phyloP scores from a whole-genome alignment of 2,797 vertebrate species.

The Stomatorhinus walkeri region DNA sequence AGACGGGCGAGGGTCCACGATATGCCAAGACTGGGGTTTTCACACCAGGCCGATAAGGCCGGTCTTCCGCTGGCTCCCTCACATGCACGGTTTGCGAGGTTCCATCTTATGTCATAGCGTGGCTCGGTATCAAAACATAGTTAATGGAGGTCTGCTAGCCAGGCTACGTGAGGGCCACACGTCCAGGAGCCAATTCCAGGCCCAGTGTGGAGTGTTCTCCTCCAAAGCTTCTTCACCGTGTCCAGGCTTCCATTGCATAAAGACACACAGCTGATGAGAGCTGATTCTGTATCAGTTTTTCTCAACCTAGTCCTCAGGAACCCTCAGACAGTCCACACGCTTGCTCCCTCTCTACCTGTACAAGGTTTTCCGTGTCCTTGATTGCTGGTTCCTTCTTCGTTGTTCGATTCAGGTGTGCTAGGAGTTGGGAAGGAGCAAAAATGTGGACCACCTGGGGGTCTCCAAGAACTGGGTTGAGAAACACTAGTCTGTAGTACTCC shows the following conservation, averaged over 20 bases:
- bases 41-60: not conserved
- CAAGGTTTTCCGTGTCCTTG: not conserved
- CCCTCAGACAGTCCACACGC: not conserved
- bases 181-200: not conserved
- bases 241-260: not conserved
- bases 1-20: not conserved
- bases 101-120: not conserved
- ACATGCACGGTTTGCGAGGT: not conserved
- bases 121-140: not conserved
- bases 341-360: not conserved
- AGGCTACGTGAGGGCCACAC: not conserved
- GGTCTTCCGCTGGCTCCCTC: not conserved
- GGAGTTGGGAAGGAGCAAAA: not conserved
- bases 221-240: not conserved
- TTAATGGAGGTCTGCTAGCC: not conserved
- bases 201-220: not conserved
- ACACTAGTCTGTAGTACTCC: not conserved
- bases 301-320: not conserved
- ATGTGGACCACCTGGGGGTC: not conserved
- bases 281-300: not conserved
- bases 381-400: not conserved
- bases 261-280: not conserved
- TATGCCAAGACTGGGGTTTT: not conserved
- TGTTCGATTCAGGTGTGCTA: not conserved
- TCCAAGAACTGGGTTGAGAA: not conserved